These are phyloP conservation scores for Pogonomyrmex barbatus DNA, from an alignment of 1,140 invertebrate species.

Conservation along the genomic window DNA sequence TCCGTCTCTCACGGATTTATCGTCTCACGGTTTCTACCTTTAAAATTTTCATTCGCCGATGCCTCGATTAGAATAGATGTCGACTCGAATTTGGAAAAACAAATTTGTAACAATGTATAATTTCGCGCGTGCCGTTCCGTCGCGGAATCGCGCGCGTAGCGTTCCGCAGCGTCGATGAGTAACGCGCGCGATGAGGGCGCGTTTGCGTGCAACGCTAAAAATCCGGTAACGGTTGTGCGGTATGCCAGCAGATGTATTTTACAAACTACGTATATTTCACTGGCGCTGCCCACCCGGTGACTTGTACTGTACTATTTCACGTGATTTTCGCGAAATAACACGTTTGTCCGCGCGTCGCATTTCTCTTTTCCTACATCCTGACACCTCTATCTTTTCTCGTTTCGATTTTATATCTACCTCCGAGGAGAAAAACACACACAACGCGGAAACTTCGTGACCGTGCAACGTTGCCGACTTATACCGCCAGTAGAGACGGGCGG, in stretches of 20 bases:
- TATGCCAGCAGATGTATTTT: slow-evolving; percentile 44
- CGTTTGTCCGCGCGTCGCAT: not conserved
- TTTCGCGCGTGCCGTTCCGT: not conserved
- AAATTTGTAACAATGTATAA: slow-evolving; percentile 31
- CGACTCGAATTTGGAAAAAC: not conserved
- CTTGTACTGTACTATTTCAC: slow-evolving; percentile 36
- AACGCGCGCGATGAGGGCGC: slow-evolving; percentile 10
- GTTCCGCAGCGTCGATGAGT: not conserved
- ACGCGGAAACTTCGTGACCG: slow-evolving; percentile 15
- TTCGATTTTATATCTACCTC: slow-evolving; percentile 24
- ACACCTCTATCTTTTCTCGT: slow-evolving; percentile 35
- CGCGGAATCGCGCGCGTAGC: slow-evolving; percentile 7
- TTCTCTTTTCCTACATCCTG: not conserved
- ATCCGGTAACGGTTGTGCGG: slow-evolving; percentile 36
- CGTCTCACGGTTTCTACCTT: not conserved
- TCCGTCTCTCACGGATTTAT: not conserved
- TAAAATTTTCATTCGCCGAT: not conserved
- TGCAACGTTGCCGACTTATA: slow-evolving; percentile 12
- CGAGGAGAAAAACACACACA: not conserved
- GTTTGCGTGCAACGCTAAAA: slow-evolving; percentile 35
- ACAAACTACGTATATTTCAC: slow-evolving; percentile 43
- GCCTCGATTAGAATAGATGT: not conserved
- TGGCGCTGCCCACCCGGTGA: slow-evolving; percentile 13
- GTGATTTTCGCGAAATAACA: slow-evolving; percentile 48
- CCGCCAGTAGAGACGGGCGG: not conserved